Evolutionary conservation across 1,140 invertebrate genomes (phyloP), one percentile per base, ranked within the genome.

Genomic region (Temnothorax nylanderi): DNA sequence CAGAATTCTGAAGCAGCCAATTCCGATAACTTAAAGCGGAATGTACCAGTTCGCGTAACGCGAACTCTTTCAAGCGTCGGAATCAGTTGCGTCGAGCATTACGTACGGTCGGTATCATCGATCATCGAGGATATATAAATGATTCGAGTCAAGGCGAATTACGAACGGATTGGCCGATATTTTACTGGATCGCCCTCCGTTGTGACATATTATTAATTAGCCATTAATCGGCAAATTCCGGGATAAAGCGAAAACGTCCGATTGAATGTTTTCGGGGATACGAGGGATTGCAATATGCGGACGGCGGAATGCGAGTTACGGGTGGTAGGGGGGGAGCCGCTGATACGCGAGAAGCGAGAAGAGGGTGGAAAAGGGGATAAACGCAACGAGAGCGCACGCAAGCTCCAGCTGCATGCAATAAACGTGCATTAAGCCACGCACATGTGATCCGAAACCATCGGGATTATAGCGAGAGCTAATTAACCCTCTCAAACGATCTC

Each of bases 321-420:
- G 51, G 34, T 10, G 3, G 49, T 5, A 6, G 54, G 47, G 32
- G 32, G 49, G 47, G 41, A 18, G 41, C 56, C 21, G 69, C 34
- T 11, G 65, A 85, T 72, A 16, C 56, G 72, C 87, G 69, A 21
- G 47, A 47, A 71, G 67, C 26, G 87, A 51, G 54, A 80, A 69
- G 74, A 49, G 87, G 76, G 67, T 16, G 87, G 72, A 58, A 86
- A 60, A 60, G 85, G 58, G 41, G 65, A 69, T 71, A 67, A 82
- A 49, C 65, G 77, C 65, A 21, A 51, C 65, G 87, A 64, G 60
- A 85, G 78, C 72, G 74, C 85, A 90, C 60, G 85, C 78, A 76
- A 75, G 85, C 85, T 90, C 58, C 89, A 90, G 89, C 89, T 89
- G 89, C 88, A 87, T 74, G 89, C 87, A 89, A 90, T 87, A 87